These are phyloP conservation scores for Thymelicus lineola DNA, from an alignment of 2,888 invertebrate genomes.

Conservation along the genomic window DNA sequence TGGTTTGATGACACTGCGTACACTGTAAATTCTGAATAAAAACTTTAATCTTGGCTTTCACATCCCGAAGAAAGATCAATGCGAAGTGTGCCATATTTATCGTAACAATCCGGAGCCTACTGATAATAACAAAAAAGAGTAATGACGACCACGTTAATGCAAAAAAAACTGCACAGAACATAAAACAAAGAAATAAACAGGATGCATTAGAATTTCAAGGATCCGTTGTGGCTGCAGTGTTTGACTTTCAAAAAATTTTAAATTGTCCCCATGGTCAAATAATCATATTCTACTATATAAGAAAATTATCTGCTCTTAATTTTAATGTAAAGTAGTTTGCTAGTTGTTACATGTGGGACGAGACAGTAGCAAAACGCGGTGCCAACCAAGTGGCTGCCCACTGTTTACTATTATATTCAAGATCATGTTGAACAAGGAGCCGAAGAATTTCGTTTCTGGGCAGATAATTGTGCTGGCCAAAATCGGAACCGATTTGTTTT, in stretches of 20 bases:
- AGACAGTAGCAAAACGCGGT: slow-evolving; percentile 45
- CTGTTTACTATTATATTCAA: slow-evolving; percentile 43
- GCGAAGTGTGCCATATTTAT: slow-evolving; percentile 8
- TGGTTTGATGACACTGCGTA: slow-evolving; percentile 35
- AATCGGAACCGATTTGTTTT: slow-evolving; percentile 32
- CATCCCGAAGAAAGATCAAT: background rate
- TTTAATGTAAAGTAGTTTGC: slow-evolving; percentile 43
- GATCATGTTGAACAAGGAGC: slow-evolving; percentile 24
- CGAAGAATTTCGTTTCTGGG: slow-evolving; percentile 13
- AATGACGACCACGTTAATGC: background rate
- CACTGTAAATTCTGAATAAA: background rate
- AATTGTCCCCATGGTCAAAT: slow-evolving; percentile 37
- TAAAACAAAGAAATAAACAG: background rate
- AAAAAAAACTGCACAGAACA: background rate
- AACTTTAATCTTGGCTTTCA: slow-evolving; percentile 1
- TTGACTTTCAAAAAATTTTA: slow-evolving; percentile 38
- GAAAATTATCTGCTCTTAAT: slow-evolving; percentile 33
- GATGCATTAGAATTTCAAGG: background rate
- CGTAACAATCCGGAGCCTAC: background rate
- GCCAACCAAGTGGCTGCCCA: too few species aligned
- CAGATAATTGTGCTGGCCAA: slow-evolving; percentile 20
- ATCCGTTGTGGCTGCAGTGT: background rate
- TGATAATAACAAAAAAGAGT: background rate
- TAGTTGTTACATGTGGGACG: slow-evolving; percentile 49
- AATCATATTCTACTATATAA: slow-evolving; percentile 40